A percentile compares a stretch with the other conserved stretches of the same genome.
These are phyloP conservation scores for Lasioglossum albipes DNA, from an alignment of 1,140 invertebrate genomes.

Conservation along the genomic window DNA sequence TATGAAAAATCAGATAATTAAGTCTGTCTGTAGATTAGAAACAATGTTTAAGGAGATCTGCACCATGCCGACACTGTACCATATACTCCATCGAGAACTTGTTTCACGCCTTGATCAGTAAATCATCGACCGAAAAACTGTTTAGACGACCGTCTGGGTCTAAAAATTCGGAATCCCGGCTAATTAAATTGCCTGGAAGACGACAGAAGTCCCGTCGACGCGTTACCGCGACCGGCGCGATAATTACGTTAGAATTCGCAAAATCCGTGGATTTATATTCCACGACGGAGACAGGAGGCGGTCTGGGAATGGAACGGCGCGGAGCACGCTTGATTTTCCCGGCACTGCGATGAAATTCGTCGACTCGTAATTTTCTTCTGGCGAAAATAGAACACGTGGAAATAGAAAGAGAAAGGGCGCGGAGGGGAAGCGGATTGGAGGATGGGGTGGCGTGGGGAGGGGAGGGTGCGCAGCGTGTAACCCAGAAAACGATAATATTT, in stretches of 20 bases:
- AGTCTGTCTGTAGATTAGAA: no score
- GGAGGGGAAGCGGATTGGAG: background rate
- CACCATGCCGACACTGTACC: no score
- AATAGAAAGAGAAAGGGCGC: background rate
- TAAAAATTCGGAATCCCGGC: no score
- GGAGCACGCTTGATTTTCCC: conserved; percentile 13
- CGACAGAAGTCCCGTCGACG: background rate
- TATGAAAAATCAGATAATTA: no score
- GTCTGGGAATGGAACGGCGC: background rate
- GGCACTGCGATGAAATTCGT: conserved; percentile 17
- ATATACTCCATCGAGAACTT: no score
- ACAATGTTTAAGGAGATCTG: no score
- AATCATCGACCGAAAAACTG: no score
- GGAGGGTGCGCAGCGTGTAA: background rate
- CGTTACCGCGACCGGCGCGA: conserved; percentile 3
- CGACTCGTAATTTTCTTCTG: conserved; percentile 9
- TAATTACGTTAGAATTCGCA: conserved; percentile 41
- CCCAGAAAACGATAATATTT: conserved; percentile 27
- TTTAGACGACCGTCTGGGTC: no score
- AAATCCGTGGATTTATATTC: conserved; percentile 25
- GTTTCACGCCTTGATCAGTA: no score
- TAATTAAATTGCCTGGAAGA: background rate
- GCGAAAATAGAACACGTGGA: no score
- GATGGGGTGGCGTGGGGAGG: background rate
- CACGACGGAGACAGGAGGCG: background rate